Base-by-base conservation (phyloP, 1,140 invertebrate genomes). In the Batillaria attramentaria region DNA sequence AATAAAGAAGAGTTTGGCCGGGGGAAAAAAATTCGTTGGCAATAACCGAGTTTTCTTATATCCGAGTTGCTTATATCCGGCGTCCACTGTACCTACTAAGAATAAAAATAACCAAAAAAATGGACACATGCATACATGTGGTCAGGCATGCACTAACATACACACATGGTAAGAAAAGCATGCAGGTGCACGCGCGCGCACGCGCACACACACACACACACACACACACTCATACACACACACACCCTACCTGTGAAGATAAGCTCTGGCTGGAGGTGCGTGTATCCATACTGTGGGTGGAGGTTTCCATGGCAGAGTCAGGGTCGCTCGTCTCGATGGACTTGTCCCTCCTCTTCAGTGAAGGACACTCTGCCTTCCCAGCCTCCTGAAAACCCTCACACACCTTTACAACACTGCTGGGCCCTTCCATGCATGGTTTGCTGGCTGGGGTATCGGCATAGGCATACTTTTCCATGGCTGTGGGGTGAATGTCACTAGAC, bases 401-500 rank as follows among this genome's bases (percentile, higher is more conserved):
- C 31, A 33, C 24, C 33, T 79, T 62, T 42, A 31, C n/a, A 28
- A 37, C 50, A 39, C 50, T 62, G 35, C 50, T 66, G n/a, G 18
- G 16, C 16, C 16, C 57, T 6, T 79, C 78, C 28, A 50, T 41
- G 8, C 28, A 24, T 3, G 43, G 43, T 42, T 73, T 78, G 57
- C 76, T 77, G 3, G 77, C 43, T 16, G 78, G 54, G 13, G 80
- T 72, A n/a, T 81, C 81, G 31, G 79, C 54, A 54, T 83, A 82
- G 35, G 79, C 82, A 62, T 83, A 87, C 76, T 86, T 87, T 77
- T 89, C 87, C 57, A 87, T 65, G 54, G 81, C 78, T 74, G 87
- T 86, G 68, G 87, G 88, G 70, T 96, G 95, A 3, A 96, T 95
- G 87, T 97, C 95, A 84, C 95, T 96, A 1, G 95, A 96, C 95